A percentile compares a stretch with the other conserved stretches of the same genome.
Evolutionary conservation across 2,888 invertebrate genomes (phyloP).

Genomic region (Pandemis heparana): DNA sequence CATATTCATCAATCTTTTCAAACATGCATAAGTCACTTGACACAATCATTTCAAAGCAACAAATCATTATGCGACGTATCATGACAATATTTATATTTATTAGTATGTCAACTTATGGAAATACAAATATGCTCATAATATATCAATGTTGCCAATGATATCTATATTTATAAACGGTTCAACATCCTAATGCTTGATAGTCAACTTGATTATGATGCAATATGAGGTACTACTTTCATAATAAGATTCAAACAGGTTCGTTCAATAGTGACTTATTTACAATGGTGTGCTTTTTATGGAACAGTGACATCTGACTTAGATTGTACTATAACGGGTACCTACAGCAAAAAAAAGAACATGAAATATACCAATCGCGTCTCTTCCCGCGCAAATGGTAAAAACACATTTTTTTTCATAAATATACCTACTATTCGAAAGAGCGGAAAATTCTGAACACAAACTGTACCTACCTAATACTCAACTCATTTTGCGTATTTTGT

Average conservation of each 20-base stretch:
- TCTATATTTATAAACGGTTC: slow-evolving; percentile 30
- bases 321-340: too few species aligned
- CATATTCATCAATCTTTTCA: neutral
- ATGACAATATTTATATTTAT: neutral
- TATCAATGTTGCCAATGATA: slow-evolving; percentile 16
- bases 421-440: too few species aligned
- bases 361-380: too few species aligned
- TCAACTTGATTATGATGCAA: slow-evolving; percentile 54
- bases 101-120: neutral
- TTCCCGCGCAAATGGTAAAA: too few species aligned
- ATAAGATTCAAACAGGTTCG: slow-evolving; percentile 37
- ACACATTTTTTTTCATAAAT: too few species aligned
- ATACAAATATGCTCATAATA: slow-evolving; percentile 14
- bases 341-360: too few species aligned
- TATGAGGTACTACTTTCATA: slow-evolving; percentile 53
- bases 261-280: slow-evolving; percentile 16
- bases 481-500: too few species aligned
- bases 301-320: too few species aligned
- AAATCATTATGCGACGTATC: slow-evolving; percentile 25
- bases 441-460: too few species aligned
- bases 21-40: neutral
- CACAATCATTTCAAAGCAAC: slow-evolving; percentile 6
- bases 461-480: too few species aligned
- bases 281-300: neutral
- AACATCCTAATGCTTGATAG: slow-evolving; percentile 35